A percentile compares a stretch with the other conserved stretches of the same genome.
Conservation (phyloP, 2,797 vertebrate species). For the Epinephelus awoara region DNA sequence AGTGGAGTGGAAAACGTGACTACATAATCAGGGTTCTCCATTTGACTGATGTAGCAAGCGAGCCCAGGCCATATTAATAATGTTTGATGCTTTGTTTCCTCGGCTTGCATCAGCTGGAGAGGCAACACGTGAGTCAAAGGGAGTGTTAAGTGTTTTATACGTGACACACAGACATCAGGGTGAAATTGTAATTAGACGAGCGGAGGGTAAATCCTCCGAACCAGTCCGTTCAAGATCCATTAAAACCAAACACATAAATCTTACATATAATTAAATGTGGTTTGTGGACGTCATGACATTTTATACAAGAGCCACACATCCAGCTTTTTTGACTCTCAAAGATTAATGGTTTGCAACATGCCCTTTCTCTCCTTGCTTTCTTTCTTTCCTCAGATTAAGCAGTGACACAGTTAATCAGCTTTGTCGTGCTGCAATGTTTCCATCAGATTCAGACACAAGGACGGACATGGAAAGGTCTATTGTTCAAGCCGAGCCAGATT, state of each 20-base stretch:
- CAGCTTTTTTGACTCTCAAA: neutral
- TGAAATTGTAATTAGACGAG: neutral
- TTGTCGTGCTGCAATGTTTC: constrained; percentile 48
- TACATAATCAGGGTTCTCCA: constrained; percentile 21
- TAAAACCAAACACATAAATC: neutral
- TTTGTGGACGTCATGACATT: neutral
- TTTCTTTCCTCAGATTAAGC: constrained; percentile 38
- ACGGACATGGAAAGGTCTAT: constrained; percentile 30
- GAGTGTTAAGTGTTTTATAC: neutral
- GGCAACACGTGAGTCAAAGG: constrained; percentile 5
- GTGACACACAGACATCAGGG: neutral
- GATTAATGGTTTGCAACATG: constrained; percentile 38
- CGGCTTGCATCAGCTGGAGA: constrained; percentile 37
- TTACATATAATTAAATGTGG: too few relatives aligned
- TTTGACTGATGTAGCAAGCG: constrained; percentile 24
- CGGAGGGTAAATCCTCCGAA: neutral
- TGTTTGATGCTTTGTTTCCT: constrained; percentile 54
- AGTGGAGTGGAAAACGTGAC: constrained; percentile 48
- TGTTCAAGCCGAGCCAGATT: constrained; percentile 34
- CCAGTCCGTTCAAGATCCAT: neutral
- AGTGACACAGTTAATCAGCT: constrained; percentile 70
- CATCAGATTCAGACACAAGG: constrained; percentile 32
- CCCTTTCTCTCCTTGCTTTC: neutral
- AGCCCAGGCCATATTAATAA: constrained; percentile 19
- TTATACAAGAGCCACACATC: neutral